Base-by-base conservation (phyloP, 2,888 invertebrate genomes). In the Cordilura impudica region DNA sequence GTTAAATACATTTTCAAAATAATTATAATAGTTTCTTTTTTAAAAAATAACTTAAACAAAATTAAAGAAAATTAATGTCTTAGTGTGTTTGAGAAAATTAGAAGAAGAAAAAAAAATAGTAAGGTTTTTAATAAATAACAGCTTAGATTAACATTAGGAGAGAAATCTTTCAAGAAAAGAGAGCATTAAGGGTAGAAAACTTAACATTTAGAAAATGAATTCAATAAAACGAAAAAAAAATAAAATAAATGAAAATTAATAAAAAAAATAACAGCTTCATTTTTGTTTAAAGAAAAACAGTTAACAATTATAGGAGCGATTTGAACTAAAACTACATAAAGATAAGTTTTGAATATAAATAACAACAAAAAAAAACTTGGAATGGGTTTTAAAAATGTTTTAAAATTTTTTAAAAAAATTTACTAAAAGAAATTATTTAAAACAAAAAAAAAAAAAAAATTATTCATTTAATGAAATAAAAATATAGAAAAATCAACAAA, bases 61-160 rank as follows among this genome's bases (percentile, higher is more conserved):
- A 78, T 47, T 54, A 71, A 56, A 23, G 16, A 53, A 45, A 60
- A 23, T 56, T 31, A 73, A 53, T 56, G 58, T 77, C 56, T 35
- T 66, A 51, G 23, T n/a, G 6, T 26, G 16, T 45, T 43, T n/a
- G 2, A 10, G 6, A 21, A 35, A 35, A 10, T 16, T 8, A 54
- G 18, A 18, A 23, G 61, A 39, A 49, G 23, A 14, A 63, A 16
- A 10, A 1, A 43, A n/a, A 18, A n/a, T 49, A 65, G 21, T 56
- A 39, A 16, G 54, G 51, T 54, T 67, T 53, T 39, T 31, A 77
- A 78, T 78, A 82, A 82, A 78, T 78, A 78, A 82, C 78, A 81
- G 73, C 70, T 78, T 81, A 78, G 51, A 74, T 35, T 71, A 69
- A 66, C 23, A 67, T 18, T 29, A n/a, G 21, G 19, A 67, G 51